phyloP scores from a whole-genome alignment of 2,113 vertebrate genomes.

The Sturnira hondurensis region DNA sequence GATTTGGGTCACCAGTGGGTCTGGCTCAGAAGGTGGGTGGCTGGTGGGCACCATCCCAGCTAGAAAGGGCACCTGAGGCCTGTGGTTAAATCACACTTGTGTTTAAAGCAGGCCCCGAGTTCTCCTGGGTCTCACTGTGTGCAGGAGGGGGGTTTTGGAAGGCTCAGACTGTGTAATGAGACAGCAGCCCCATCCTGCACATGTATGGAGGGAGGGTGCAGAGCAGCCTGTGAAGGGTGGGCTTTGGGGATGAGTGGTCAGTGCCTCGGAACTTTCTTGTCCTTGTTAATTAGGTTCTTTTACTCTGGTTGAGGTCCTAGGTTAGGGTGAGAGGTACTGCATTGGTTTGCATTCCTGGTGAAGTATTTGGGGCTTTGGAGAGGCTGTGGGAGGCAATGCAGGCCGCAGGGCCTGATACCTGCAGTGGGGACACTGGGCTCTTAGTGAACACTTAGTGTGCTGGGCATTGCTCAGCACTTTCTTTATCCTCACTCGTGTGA shows the following conservation, averaged over 20 bases:
- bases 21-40: not conserved
- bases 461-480: not conserved
- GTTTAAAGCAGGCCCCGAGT: not conserved
- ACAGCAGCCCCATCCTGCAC: not conserved
- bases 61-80: not conserved
- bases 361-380: not conserved
- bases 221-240: not conserved
- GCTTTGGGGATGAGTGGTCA: not conserved
- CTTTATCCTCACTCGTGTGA: not conserved
- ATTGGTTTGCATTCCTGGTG: not conserved
- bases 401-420: not conserved
- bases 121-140: fast-evolving
- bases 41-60: not conserved
- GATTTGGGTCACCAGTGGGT: not conserved
- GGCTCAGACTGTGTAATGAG: not conserved
- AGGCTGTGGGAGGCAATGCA: not conserved
- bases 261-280: not conserved
- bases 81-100: not conserved
- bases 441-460: not conserved
- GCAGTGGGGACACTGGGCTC: fast-evolving
- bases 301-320: not conserved
- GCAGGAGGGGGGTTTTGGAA: not conserved
- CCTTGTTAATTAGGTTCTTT: not conserved
- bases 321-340: no score
- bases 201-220: not conserved